These are phyloP conservation scores for Tachuris rubrigastra DNA, from an alignment of 2,113 vertebrate species.

Conservation along the genomic window DNA sequence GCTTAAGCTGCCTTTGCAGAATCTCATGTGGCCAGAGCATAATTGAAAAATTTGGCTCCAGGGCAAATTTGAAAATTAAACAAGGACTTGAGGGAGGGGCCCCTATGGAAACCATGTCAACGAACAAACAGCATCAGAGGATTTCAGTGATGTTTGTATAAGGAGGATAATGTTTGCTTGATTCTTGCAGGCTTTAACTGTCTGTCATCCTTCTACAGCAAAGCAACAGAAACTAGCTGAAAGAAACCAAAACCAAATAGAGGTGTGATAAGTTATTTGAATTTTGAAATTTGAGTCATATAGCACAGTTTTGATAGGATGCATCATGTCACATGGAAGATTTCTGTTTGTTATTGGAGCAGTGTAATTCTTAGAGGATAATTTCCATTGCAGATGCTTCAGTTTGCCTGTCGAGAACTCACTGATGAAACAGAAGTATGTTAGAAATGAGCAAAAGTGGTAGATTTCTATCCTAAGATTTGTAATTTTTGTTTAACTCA, in stretches of 20 bases:
- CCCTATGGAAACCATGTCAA: slow-evolving; percentile 24
- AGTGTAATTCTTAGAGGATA: background rate
- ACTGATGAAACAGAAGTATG: background rate
- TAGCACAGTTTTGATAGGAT: background rate
- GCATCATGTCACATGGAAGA: background rate
- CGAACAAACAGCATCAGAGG: slow-evolving; percentile 23
- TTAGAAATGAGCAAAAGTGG: background rate
- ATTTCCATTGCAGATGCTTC: background rate
- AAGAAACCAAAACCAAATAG: background rate
- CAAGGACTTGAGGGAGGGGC: slow-evolving; percentile 24
- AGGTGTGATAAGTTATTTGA: background rate
- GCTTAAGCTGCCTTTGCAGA: background rate
- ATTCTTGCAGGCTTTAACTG: slow-evolving; percentile 1
- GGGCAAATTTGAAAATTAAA: slow-evolving; percentile 57
- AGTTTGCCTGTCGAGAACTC: background rate
- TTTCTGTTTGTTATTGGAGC: background rate
- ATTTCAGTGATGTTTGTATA: slow-evolving; percentile 51
- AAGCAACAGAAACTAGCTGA: slow-evolving; percentile 25
- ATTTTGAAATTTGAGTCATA: background rate
- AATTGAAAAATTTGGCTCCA: slow-evolving; percentile 44
- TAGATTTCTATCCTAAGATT: background rate
- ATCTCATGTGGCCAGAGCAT: background rate
- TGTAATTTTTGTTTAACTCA: background rate
- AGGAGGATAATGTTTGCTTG: slow-evolving; percentile 43
- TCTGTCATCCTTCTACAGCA: slow-evolving; percentile 4